These are phyloP conservation scores for Orchestia grillus DNA, from an alignment of 1,140 invertebrate genomes.

Conservation along the genomic window DNA sequence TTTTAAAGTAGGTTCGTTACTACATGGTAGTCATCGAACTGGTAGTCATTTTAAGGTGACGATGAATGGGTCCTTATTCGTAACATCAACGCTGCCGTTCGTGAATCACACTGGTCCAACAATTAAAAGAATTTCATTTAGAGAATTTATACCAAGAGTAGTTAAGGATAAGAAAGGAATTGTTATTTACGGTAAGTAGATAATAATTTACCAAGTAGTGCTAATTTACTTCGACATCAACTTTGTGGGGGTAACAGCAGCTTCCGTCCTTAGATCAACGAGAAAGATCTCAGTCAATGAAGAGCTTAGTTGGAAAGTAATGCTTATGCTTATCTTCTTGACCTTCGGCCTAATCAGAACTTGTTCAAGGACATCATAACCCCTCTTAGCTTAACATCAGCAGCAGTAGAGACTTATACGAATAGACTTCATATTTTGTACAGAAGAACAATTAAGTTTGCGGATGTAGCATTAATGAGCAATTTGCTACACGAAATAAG, in stretches of 20 bases:
- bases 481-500: too few species aligned
- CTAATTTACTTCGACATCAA: not conserved
- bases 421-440: too few species aligned
- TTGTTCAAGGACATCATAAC: not conserved
- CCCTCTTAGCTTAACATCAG: not conserved
- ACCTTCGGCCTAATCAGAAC: not conserved
- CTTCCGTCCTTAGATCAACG: not conserved
- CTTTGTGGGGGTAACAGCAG: too few species aligned
- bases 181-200: not conserved
- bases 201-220: too few species aligned
- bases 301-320: not conserved
- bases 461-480: too few species aligned
- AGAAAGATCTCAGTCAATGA: too few species aligned
- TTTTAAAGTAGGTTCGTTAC: not conserved
- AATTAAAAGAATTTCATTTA: not conserved
- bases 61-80: not conserved
- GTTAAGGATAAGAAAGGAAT: not conserved
- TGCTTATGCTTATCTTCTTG: not conserved
- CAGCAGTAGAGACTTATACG: not conserved
- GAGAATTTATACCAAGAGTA: not conserved
- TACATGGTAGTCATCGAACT: too few species aligned
- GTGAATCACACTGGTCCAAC: not conserved
- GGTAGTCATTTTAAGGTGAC: too few species aligned
- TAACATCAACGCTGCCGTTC: not conserved
- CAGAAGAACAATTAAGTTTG: too few species aligned